These are phyloP conservation scores for Odontamblyopus rebecca DNA, from an alignment of 2,797 vertebrate species.

Conservation along the genomic window DNA sequence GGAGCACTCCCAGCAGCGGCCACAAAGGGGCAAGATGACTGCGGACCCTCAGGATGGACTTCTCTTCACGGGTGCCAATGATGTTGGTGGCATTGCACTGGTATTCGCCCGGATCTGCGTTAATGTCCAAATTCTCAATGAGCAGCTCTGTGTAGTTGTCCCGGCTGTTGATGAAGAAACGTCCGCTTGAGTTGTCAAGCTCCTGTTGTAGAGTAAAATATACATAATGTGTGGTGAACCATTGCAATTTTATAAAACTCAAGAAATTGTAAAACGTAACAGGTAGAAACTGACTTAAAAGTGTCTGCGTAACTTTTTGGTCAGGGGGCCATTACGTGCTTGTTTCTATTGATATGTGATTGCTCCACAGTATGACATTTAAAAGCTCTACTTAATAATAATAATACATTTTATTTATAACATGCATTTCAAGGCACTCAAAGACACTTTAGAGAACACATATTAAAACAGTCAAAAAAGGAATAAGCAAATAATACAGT, in stretches of 20 bases:
- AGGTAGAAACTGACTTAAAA: not conserved
- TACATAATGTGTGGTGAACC: no score
- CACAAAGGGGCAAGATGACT: constrained; percentile 94
- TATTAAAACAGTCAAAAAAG: no score
- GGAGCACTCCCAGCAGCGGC: constrained; percentile 95
- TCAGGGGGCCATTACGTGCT: no score
- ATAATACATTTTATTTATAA: no score
- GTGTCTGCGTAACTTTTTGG: no score
- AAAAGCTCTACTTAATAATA: no score
- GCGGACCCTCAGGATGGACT: constrained; percentile 90
- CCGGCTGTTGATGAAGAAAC: constrained; percentile 87
- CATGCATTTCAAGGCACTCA: no score
- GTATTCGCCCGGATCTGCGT: constrained; percentile 89
- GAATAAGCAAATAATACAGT: no score
- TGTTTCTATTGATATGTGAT: no score
- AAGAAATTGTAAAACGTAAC: not conserved
- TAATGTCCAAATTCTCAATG: constrained; percentile 88
- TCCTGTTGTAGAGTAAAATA: constrained; percentile 70
- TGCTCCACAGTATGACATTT: no score
- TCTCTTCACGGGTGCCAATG: constrained; percentile 74
- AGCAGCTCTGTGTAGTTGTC: constrained; percentile 93
- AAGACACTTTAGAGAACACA: no score
- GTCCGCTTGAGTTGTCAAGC: constrained; percentile 85
- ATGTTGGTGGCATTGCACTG: constrained; percentile 92
- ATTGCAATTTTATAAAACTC: not conserved